Base-by-base conservation (phyloP, 2,113 vertebrate genomes). In the Trachemys scripta region DNA sequence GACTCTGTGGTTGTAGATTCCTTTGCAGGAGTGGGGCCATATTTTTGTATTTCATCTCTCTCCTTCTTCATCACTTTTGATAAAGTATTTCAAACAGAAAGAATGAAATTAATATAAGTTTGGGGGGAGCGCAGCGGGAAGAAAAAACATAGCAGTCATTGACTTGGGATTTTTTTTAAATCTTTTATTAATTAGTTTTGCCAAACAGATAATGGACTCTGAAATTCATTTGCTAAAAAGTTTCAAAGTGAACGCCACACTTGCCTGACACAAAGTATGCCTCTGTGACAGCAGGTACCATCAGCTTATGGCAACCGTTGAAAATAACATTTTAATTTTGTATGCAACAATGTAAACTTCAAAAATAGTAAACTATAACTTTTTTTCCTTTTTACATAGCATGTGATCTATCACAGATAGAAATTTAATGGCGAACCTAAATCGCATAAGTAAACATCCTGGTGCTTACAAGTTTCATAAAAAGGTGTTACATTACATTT, bases 291-390 rank as follows among this genome's bases (percentile, higher is more conserved):
- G 97, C 96, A 97, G 80, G 96, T 96, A 97, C 97, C 95, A 90
- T 97, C 97, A 97, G 97, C 95, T 97, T 98, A 98, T 98, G 98
- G 98, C 97, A 97, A 97, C 97, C 86, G 97, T 98, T 98, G 98
- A 98, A 98, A 98, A 98, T 96, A 98, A 98, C 95, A 96, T 97
- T 97, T 98, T 90, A 94, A 80, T 98, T 98, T 98, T 96, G 51
- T 98, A 98, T 98, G 98, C 98, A 98, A 98, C 98, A 98, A 98
- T 98, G 98, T 98, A 98, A 98, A 98, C 98, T 98, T 98, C 97
- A 98, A 98, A 98, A 98, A 98, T 98, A 98, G 98, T 98, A 98
- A 98, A 98, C 98, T 98, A 98, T 98, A 98, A 93, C 98, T 95
- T 94, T 96, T n/a, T 5, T 0, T 0, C 19, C 65, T 98, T 98